Conservation (phyloP, 2,113 vertebrate genomes). For the Sinocyclocheilus maitianheensis region DNA sequence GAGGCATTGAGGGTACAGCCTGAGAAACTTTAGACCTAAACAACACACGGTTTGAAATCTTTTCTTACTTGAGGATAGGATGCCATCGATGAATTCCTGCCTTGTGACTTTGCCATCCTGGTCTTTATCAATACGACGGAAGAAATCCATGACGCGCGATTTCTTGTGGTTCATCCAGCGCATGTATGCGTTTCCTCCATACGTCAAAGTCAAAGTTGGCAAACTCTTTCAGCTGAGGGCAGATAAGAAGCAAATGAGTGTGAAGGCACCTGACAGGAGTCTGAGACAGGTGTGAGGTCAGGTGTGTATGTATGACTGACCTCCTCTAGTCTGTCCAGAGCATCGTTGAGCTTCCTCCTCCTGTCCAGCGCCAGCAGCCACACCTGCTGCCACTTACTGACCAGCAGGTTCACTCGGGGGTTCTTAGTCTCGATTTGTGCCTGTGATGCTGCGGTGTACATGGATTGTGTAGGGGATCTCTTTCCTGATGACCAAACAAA, state of each 20-base stretch:
- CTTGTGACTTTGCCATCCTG: slow-evolving; percentile 98
- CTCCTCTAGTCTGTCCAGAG: slow-evolving; percentile 95
- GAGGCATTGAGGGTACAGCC: neutral
- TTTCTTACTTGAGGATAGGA: slow-evolving; percentile 95
- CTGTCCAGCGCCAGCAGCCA: slow-evolving; percentile 96
- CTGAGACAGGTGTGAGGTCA: neutral
- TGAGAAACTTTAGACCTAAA: neutral
- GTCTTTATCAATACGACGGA: slow-evolving; percentile 97
- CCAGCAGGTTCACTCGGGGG: slow-evolving; percentile 90
- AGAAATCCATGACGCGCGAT: slow-evolving; percentile 98
- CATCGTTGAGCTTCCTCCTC: slow-evolving; percentile 93
- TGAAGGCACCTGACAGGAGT: neutral
- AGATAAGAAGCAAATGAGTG: slow-evolving; percentile 5
- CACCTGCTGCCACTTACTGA: slow-evolving; percentile 98
- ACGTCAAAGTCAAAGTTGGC: slow-evolving; percentile 98
- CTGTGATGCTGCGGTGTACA: slow-evolving; percentile 86
- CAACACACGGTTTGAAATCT: neutral
- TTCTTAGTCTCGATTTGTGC: slow-evolving; percentile 93
- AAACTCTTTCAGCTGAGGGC: slow-evolving; percentile 90
- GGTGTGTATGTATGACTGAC: slow-evolving; percentile 64
- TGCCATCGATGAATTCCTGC: slow-evolving; percentile 98
- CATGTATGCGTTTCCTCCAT: slow-evolving; percentile 99
- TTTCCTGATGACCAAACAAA: slow-evolving; percentile 79
- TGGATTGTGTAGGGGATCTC: slow-evolving; percentile 85
- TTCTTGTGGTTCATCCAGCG: slow-evolving; percentile 99